Conservation (phyloP, 2,888 invertebrate genomes). For the Ditylenchus weischeri region DNA sequence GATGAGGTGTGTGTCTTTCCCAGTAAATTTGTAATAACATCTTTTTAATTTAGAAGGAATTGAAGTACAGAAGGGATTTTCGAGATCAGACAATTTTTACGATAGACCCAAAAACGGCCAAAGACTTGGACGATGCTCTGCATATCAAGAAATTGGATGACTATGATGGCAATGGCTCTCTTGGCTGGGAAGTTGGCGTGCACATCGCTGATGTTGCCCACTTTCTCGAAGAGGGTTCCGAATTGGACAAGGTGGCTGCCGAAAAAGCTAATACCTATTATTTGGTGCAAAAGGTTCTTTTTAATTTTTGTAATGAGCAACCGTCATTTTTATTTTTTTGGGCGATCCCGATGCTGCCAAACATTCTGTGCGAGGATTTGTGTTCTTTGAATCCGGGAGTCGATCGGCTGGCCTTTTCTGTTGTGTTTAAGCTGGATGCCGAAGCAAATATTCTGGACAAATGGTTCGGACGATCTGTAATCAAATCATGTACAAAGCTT, state of each 20-base stretch:
- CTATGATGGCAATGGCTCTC: not conserved
- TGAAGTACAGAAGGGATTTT: constrained; percentile 60
- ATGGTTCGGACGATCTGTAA: constrained; percentile 76
- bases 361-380: constrained; percentile 71
- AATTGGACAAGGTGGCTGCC: constrained; percentile 74
- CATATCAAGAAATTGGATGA: constrained; percentile 70
- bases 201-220: constrained; percentile 91
- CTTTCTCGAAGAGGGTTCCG: constrained; percentile 73
- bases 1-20: constrained; percentile 39
- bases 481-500: constrained; percentile 81
- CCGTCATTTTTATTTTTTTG: constrained; percentile 59
- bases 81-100: constrained; percentile 77
- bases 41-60: constrained; percentile 51
- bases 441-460: constrained; percentile 70
- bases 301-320: not conserved
- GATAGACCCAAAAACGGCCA: constrained; percentile 85
- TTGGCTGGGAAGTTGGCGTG: constrained; percentile 67
- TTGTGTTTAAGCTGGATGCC: constrained; percentile 80
- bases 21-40: no score
- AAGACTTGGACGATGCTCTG: constrained; percentile 90
- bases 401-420: constrained; percentile 74
- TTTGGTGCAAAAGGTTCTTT: constrained; percentile 72
- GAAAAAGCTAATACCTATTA: constrained; percentile 84
- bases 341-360: constrained; percentile 88
- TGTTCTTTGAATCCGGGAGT: constrained; percentile 62